Evolutionary conservation across 2,113 vertebrate genomes (phyloP), one percentile per base, ranked within the genome.

Genomic region (Nibea coibor): DNA sequence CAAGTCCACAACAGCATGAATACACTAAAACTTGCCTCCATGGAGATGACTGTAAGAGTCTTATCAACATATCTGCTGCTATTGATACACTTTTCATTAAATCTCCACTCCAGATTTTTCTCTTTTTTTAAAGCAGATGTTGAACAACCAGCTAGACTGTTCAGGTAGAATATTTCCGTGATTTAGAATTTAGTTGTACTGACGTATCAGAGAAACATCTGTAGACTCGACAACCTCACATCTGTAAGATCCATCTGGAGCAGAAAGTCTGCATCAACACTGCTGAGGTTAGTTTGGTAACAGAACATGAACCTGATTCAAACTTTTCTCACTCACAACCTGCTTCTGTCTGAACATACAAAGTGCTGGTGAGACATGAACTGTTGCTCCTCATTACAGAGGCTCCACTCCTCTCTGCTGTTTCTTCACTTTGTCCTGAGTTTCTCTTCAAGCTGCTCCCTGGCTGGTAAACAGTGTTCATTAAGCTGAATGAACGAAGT

Each of bases 201-300:
- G 61, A 2, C 31, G 2, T 59, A 35, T 10, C 20, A 68, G 39
- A 69, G 50, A 26, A 63, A 43, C 42, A 78, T 72, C 31, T 58
- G n/a, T 22, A 50, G 20, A 58, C 28, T 57, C 59, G 7, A 57
- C 59, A 22, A 8, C 12, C 19, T 64, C n/a, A 63, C 45, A 82
- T 77, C 43, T 66, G 14, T 20, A 28, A 58, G 16, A 26, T 24
- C 35, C 68, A 57, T 42, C 50, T 24, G 50, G 14, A 39, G 50
- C 48, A 68, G 26, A 16, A 42, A 12, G 68, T 71, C 20, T 54
- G 67, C 66, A 56, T 70, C n/a, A 57, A 56, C 53, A 56, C 31
- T 12, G 6, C 20, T 56, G 15, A 43, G 35, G 4, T 56, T 12
- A 43, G n/a, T 10, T 68, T 68, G 7, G 65, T 15, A 17, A 39